A percentile compares a stretch with the other conserved stretches of the same genome.
phyloP scores from a whole-genome alignment of 2,797 vertebrate species.

The Microctenopoma steveboyesi region DNA sequence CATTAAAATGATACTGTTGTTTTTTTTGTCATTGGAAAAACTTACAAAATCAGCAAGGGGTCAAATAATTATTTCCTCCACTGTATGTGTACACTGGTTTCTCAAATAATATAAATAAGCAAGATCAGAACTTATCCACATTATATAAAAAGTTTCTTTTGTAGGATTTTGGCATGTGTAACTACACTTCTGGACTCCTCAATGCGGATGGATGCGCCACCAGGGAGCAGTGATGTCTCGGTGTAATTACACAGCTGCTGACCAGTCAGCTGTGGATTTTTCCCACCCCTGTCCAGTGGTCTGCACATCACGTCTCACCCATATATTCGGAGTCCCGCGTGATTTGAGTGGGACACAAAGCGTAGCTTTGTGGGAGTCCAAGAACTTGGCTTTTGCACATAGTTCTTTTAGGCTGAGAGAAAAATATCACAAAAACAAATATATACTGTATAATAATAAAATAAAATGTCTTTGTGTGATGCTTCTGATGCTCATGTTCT shows the following conservation, averaged over 20 bases:
- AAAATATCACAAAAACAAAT: no score
- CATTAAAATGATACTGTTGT: no score
- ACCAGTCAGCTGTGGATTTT: conserved; percentile 35
- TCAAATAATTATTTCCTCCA: no score
- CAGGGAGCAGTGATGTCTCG: conserved; percentile 40
- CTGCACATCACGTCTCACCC: conserved; percentile 25
- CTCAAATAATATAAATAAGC: background rate
- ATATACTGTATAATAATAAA: no score
- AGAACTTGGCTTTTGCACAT: background rate
- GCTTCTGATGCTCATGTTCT: conserved; percentile 9
- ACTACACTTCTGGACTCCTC: conserved; percentile 1
- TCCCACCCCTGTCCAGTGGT: conserved; percentile 7
- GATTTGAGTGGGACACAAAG: conserved; percentile 8
- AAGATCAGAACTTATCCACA: background rate
- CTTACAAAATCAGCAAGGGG: no score
- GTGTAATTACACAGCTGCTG: conserved; percentile 42
- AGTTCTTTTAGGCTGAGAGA: background rate
- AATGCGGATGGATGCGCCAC: conserved; percentile 32
- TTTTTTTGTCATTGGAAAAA: no score
- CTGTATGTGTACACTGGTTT: background rate
- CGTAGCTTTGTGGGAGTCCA: background rate
- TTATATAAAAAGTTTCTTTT: background rate
- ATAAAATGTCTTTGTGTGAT: background rate
- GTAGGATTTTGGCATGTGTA: background rate
- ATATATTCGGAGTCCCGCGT: conserved; percentile 10